phyloP scores from a whole-genome alignment of 2,797 vertebrate genomes.

The Falco berigora region DNA sequence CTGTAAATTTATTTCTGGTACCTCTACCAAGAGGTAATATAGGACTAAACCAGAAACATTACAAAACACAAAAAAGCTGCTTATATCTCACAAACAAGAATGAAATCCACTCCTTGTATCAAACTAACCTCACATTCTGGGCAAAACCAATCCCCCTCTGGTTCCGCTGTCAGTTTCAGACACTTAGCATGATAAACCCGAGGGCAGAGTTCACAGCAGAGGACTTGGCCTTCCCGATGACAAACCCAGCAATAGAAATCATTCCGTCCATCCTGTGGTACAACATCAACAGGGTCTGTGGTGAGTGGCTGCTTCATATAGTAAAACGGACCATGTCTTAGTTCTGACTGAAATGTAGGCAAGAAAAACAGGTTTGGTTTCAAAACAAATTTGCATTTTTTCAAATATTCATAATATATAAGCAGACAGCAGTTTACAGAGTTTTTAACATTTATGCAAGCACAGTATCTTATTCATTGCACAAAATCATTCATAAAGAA shows the following conservation, averaged over 20 bases:
- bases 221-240: conserved; percentile 97
- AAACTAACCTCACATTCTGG: conserved; percentile 90
- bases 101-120: background rate
- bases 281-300: conserved; percentile 99
- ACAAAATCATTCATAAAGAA: conserved; percentile 3
- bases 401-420: conserved; percentile 63
- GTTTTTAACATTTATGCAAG: conserved; percentile 32
- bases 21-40: background rate
- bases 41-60: background rate
- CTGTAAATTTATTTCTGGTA: background rate
- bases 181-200: conserved; percentile 99
- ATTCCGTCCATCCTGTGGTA: conserved; percentile 99
- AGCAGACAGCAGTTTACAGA: conserved; percentile 55
- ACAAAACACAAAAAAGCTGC: background rate
- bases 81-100: background rate
- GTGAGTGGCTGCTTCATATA: conserved; percentile 95
- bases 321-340: conserved; percentile 99
- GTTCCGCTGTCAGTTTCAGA: conserved; percentile 95
- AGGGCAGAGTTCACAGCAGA: conserved; percentile 99
- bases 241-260: conserved; percentile 99
- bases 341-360: conserved; percentile 98
- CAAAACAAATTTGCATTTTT: conserved; percentile 85
- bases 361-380: conserved; percentile 94
- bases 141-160: conserved; percentile 99
- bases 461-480: conserved; percentile 10